Evolutionary conservation across 2,797 vertebrate species (phyloP), one percentile per base, ranked within the genome.

Genomic region (Coregonus suidteri): DNA sequence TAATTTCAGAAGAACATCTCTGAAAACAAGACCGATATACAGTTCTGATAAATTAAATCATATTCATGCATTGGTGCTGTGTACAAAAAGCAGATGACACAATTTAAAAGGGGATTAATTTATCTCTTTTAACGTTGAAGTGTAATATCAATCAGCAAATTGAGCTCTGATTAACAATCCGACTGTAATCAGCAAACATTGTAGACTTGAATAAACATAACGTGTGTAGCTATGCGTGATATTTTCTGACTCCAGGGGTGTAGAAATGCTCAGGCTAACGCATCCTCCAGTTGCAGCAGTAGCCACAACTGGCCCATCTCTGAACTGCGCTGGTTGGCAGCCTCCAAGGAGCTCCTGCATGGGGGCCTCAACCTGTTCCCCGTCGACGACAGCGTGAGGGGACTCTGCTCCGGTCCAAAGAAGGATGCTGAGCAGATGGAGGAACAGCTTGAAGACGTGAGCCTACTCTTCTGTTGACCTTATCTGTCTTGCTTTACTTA

Each of bases 371-470:
- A 91, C 73, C 80, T 88, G 75, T 86, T 88, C 79, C 85, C 88
- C 4, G 75, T 79, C 83, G 88, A 86, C 73, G 87, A 88, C 65
- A 82, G 88, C 37, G 77, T 81, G 84, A 88, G 80, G 66, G 88
- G 86, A 85, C 89, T 73, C 83, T 89, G 86, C 82, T 72, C 89
- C 76, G 88, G 85, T 76, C 82, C 90, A 0, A 92, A 94, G 76
- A 90, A 89, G 86, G 93, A 95, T 54, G 87, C 91, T 0, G 88
- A 94, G 75, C 92, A 94, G 80, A 89, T 81, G 2, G 83, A 92
- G 74, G 82, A 89, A 71, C 83, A 86, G 2, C 83, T 81, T 47
- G 87, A 90, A 72, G 90, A 95, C 79, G 93, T 94, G 86, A 86
- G 94, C 90, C 18, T 47, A 9, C 7, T 52, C 25, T 34, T 7